phyloP scores from a whole-genome alignment of 2,888 invertebrate genomes.

The Acleris cristana region DNA sequence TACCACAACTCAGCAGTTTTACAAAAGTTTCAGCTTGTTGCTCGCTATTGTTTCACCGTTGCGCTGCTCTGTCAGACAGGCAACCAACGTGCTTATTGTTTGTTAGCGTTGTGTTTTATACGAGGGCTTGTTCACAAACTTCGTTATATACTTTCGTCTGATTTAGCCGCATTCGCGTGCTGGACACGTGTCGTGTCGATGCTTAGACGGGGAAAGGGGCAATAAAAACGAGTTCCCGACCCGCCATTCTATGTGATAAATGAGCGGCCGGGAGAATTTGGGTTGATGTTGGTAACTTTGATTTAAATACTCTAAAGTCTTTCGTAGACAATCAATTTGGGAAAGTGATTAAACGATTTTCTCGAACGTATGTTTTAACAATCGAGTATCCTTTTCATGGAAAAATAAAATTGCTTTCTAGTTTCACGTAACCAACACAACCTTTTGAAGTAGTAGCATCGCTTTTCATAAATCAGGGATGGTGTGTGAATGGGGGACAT shows the following conservation, averaged over 20 bases:
- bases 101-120: conserved; percentile 24
- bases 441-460: conserved; percentile 34
- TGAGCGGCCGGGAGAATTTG: conserved; percentile 20
- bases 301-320: conserved; percentile 17
- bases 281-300: conserved; percentile 14
- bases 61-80: conserved; percentile 36
- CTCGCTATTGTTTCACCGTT: conserved; percentile 49
- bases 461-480: conserved; percentile 43
- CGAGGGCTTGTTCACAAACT: conserved; percentile 21
- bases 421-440: conserved; percentile 38
- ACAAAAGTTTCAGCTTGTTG: conserved; percentile 56
- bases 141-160: conserved; percentile 26
- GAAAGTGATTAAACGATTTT: no score
- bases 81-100: conserved; percentile 31
- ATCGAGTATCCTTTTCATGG: not conserved
- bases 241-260: conserved; percentile 30
- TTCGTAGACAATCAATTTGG: conserved; percentile 5
- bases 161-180: conserved; percentile 29
- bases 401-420: conserved; percentile 40
- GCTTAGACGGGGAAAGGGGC: conserved; percentile 24
- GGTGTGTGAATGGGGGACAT: conserved; percentile 39
- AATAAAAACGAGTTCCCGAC: conserved; percentile 23
- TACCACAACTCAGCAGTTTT: conserved; percentile 51
- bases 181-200: conserved; percentile 30
- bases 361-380: not conserved